Evolutionary conservation across 1,140 invertebrate species (phyloP).

Genomic region (Coenobita brevimanus): DNA sequence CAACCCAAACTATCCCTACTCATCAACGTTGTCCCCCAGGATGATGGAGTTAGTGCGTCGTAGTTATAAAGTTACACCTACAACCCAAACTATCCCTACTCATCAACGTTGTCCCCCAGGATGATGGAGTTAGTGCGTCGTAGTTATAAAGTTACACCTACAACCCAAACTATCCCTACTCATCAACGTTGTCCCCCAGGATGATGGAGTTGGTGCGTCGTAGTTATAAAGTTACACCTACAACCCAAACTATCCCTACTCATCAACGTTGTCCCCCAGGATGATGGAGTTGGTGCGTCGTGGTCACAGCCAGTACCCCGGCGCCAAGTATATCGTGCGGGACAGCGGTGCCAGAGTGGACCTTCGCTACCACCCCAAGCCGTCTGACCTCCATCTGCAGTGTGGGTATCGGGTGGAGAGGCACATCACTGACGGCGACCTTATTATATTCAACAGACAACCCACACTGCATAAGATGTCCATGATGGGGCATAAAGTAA

Average conservation of each 20-base stretch:
- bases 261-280: not conserved
- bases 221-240: too few species aligned
- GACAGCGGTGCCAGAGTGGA: conserved; percentile 99
- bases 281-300: conserved; percentile 97
- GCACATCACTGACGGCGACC: conserved; percentile 97
- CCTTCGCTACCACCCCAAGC: conserved; percentile 97
- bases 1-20: too few species aligned
- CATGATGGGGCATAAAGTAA: conserved; percentile 99
- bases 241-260: not conserved
- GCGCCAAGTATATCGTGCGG: conserved; percentile 98
- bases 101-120: not conserved
- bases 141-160: too few species aligned
- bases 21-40: too few species aligned
- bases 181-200: too few species aligned
- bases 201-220: too few species aligned
- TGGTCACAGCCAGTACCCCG: conserved; percentile 98
- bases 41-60: too few species aligned
- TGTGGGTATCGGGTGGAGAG: conserved; percentile 98
- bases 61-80: too few species aligned
- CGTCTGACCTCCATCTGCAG: conserved; percentile 98
- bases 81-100: not conserved
- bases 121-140: conserved; percentile 97
- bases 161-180: too few species aligned
- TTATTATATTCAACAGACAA: conserved; percentile 99
- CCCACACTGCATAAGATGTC: conserved; percentile 99